These are phyloP conservation scores for Acrobasis consociella DNA, from an alignment of 2,888 invertebrate genomes.

Conservation along the genomic window DNA sequence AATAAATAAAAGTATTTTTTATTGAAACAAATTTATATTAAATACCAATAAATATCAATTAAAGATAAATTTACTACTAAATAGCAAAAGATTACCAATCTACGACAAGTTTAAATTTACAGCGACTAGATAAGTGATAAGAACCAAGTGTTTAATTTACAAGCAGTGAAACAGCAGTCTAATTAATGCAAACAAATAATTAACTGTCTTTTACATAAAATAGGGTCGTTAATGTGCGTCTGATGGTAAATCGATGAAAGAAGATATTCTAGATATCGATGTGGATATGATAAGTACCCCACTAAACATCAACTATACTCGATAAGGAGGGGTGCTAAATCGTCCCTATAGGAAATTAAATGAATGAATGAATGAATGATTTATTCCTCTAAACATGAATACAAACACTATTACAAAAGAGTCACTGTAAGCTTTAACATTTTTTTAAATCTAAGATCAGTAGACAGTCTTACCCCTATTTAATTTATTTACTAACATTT, in stretches of 20 bases:
- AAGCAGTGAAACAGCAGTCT: conserved; percentile 34
- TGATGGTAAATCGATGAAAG: conserved; percentile 56
- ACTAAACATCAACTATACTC: conserved; percentile 62
- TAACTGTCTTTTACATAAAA: conserved; percentile 42
- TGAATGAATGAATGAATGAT: no score
- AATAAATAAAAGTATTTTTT: no score
- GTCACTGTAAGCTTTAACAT: no score
- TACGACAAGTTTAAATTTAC: background rate
- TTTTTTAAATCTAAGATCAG: no score
- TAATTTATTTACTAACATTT: no score
- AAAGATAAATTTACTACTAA: background rate
- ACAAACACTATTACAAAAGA: no score
- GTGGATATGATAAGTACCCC: conserved; percentile 55
- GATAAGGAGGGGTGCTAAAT: conserved; percentile 72
- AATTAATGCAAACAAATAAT: conserved; percentile 43
- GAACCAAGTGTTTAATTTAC: conserved; percentile 19
- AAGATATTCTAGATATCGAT: conserved; percentile 50
- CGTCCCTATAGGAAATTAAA: conserved; percentile 69
- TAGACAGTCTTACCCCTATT: no score
- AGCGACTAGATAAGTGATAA: background rate
- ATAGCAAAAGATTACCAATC: background rate
- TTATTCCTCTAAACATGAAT: no score
- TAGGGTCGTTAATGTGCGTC: conserved; percentile 51
- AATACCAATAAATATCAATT: background rate
- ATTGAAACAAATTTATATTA: no score